These are phyloP conservation scores for Chymomyza procnemis DNA, from an alignment of 2,888 invertebrate species.

Conservation along the genomic window DNA sequence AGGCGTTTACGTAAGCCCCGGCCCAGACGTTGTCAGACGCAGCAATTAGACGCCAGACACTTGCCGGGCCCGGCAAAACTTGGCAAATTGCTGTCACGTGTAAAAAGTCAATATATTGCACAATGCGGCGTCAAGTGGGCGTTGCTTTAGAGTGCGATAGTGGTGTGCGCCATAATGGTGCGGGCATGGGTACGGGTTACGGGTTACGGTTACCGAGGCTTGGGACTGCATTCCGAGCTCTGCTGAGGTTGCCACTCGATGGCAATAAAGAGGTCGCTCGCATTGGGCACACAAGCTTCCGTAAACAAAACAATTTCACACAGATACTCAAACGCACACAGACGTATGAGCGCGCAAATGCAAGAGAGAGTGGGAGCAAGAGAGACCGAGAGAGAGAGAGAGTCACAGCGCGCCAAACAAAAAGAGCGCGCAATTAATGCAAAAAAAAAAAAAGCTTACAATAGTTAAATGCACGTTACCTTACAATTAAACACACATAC, in stretches of 20 bases:
- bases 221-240: not conserved
- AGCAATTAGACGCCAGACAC: conserved; percentile 48
- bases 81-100: conserved; percentile 57
- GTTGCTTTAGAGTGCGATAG: not conserved
- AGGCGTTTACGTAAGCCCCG: not conserved
- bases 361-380: conserved; percentile 4
- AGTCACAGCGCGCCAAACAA: conserved; percentile 26
- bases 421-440: conserved; percentile 20
- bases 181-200: conserved; percentile 7
- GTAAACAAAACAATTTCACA: conserved; percentile 38
- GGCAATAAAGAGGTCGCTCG: conserved; percentile 63
- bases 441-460: conserved; percentile 18
- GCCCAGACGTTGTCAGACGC: conserved; percentile 12
- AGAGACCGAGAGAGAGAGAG: conserved; percentile 10
- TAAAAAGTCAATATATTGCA: conserved; percentile 69
- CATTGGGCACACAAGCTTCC: conserved; percentile 58
- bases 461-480: conserved; percentile 45
- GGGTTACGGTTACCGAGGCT: not conserved
- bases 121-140: conserved; percentile 58
- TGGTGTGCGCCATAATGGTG: conserved; percentile 14
- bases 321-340: conserved; percentile 5
- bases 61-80: conserved; percentile 25
- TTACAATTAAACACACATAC: conserved; percentile 46
- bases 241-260: conserved; percentile 13
- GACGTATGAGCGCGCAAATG: not conserved